Evolutionary conservation across 2,888 invertebrate genomes (phyloP).

Genomic region (Caenorhabditis sp.): DNA sequence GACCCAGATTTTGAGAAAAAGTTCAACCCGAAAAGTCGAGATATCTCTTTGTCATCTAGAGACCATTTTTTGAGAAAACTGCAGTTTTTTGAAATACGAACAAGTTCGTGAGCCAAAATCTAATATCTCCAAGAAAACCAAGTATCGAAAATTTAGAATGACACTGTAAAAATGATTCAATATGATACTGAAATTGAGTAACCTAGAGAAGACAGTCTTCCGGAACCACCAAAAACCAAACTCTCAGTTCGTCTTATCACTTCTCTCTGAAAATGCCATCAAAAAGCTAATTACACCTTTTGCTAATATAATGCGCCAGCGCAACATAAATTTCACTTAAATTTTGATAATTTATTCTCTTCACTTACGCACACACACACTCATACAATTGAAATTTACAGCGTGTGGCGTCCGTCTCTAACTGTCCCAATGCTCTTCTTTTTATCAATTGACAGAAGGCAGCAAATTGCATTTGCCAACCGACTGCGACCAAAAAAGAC

Average conservation of each 20-base stretch:
- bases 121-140: too few species aligned
- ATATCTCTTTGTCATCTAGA: too few species aligned
- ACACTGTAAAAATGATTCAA: too few species aligned
- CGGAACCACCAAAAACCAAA: background rate
- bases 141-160: too few species aligned
- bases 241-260: background rate
- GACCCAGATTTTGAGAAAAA: too few species aligned
- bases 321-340: background rate
- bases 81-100: too few species aligned
- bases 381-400: conserved; percentile 26
- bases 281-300: background rate
- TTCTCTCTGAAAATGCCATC: conserved; percentile 27
- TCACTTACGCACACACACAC: conserved; percentile 8
- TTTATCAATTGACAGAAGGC: conserved; percentile 16
- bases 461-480: conserved; percentile 43
- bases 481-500: conserved; percentile 5
- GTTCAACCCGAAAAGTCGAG: too few species aligned
- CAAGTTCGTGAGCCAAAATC: too few species aligned
- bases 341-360: conserved; percentile 2
- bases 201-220: too few species aligned
- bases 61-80: too few species aligned
- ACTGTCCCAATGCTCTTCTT: conserved; percentile 10
- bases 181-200: too few species aligned
- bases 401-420: conserved; percentile 5
- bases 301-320: background rate